Conservation (phyloP, 2,797 vertebrate species). For the Hapalemur alaotrensis region DNA sequence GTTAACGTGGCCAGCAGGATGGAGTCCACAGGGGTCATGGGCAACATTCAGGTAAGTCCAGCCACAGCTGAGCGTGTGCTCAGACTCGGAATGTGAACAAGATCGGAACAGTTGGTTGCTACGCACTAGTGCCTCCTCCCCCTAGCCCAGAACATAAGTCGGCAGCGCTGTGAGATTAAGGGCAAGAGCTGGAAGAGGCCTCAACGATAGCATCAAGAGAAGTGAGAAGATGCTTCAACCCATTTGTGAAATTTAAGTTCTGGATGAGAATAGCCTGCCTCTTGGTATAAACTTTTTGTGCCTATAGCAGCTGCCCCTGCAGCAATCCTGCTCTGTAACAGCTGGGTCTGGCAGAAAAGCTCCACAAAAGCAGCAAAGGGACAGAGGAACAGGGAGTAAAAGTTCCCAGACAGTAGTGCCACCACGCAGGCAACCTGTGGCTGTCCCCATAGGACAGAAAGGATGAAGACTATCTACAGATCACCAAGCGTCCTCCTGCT, state of each 20-base stretch:
- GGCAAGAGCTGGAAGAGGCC: not conserved
- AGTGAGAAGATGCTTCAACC: not conserved
- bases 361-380: not conserved
- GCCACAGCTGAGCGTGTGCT: not conserved
- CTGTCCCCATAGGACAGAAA: not conserved
- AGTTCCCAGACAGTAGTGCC: not conserved
- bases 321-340: too few relatives aligned
- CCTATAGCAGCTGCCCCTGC: too few relatives aligned
- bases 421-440: not conserved
- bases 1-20: slow-evolving; percentile 98
- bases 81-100: accelerated
- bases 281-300: not conserved
- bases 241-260: not conserved
- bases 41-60: slow-evolving; percentile 94
- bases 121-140: accelerated
- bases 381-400: not conserved
- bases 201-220: not conserved
- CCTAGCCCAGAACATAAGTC: not conserved
- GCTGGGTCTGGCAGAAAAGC: not conserved
- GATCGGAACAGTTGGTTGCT: accelerated
- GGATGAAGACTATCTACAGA: not conserved
- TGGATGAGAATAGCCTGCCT: not conserved
- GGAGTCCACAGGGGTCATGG: slow-evolving; percentile 98
- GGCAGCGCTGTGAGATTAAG: not conserved
- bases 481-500: not conserved